phyloP scores from a whole-genome alignment of 2,797 vertebrate genomes.

The Octomys mimax region DNA sequence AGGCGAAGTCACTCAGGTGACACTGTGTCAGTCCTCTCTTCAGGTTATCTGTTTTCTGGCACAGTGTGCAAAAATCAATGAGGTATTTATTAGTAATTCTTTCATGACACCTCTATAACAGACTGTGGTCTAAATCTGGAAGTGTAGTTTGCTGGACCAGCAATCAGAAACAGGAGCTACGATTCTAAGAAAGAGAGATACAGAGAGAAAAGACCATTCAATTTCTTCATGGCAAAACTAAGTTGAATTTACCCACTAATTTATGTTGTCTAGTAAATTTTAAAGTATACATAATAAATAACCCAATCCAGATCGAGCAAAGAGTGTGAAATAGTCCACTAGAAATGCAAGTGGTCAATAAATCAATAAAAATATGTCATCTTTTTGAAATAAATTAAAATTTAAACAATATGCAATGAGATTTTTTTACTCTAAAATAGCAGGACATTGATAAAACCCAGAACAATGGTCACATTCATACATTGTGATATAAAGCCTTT shows the following conservation, averaged over 20 bases:
- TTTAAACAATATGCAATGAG: constrained; percentile 1
- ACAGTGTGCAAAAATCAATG: constrained; percentile 35
- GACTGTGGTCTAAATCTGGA: constrained; percentile 77
- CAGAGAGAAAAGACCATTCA: neutral
- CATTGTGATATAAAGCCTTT: neutral
- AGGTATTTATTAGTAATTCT: constrained; percentile 73
- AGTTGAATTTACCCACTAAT: neutral
- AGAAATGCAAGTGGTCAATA: neutral
- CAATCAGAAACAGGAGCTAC: constrained; percentile 23
- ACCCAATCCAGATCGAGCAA: neutral
- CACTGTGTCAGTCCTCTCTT: neutral
- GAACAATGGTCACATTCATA: neutral
- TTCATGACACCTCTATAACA: constrained; percentile 60
- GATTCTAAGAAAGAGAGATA: neutral
- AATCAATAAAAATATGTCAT: neutral
- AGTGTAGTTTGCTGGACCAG: constrained; percentile 82
- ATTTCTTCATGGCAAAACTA: neutral
- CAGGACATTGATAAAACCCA: neutral
- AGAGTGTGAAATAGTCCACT: neutral
- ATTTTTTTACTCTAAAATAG: neutral
- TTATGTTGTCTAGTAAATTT: neutral
- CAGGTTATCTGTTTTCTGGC: constrained; percentile 57
- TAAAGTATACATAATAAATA: neutral
- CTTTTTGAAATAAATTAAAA: constrained; percentile 18
- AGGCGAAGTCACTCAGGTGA: constrained; percentile 43